Conservation (phyloP, 2,888 invertebrate species). For the Hartigia nigra region DNA sequence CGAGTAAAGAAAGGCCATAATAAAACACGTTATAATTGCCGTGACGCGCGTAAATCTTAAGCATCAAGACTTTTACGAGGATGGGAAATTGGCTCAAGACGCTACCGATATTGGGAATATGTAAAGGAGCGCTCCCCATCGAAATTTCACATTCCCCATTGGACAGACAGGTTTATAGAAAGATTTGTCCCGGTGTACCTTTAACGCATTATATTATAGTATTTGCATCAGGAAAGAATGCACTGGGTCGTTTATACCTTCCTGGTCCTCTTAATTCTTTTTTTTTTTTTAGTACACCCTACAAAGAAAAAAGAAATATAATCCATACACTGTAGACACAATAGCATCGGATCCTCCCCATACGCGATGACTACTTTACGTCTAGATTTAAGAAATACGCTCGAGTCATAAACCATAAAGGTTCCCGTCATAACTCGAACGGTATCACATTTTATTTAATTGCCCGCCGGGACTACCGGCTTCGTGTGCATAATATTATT, state of each 20-base stretch:
- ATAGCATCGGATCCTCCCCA: constrained; percentile 8
- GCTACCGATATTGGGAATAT: constrained; percentile 32
- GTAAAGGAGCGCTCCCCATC: neutral
- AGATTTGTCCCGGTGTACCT: neutral
- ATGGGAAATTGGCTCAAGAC: constrained; percentile 61
- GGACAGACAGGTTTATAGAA: neutral
- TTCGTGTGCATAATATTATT: constrained; percentile 65
- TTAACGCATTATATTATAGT: neutral
- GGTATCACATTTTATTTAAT: constrained; percentile 66
- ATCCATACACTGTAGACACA: neutral
- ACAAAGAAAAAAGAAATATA: neutral
- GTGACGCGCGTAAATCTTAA: constrained; percentile 61
- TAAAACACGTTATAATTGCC: constrained; percentile 65
- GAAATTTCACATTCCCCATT: neutral
- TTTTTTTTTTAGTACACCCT: neutral
- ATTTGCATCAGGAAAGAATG: neutral
- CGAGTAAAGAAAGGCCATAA: constrained; percentile 39
- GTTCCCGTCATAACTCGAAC: constrained; percentile 65
- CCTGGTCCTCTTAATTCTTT: neutral
- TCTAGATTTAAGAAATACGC: constrained; percentile 63
- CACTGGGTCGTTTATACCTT: neutral
- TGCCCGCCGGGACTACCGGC: constrained; percentile 51
- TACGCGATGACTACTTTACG: constrained; percentile 52
- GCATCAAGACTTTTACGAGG: constrained; percentile 61
- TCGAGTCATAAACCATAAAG: constrained; percentile 63